Evolutionary conservation across 2,888 invertebrate genomes (phyloP).

Genomic region (Spisula solida): DNA sequence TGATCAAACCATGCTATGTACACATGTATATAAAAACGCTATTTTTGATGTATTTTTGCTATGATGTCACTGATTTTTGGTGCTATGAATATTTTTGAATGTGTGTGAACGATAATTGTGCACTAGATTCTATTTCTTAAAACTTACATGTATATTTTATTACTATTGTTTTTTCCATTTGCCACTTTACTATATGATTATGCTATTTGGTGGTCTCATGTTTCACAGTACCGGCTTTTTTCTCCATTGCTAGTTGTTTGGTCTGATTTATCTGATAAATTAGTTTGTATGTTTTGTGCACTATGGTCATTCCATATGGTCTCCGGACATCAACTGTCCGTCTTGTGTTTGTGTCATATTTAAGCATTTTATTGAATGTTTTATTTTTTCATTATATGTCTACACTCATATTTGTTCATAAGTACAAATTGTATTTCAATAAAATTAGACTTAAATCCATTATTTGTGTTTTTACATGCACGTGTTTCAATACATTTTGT

Average conservation of each 20-base stretch:
- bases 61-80: conserved; percentile 38
- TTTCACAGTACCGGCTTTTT: neutral
- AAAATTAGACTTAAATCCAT: neutral
- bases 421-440: conserved; percentile 4
- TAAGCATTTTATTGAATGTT: neutral
- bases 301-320: neutral
- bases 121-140: conserved; percentile 8
- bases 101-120: neutral
- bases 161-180: neutral
- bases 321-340: neutral
- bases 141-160: conserved; percentile 13
- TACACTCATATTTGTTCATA: neutral
- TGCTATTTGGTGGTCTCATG: neutral
- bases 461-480: neutral
- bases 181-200: neutral
- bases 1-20: conserved; percentile 17
- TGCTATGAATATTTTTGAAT: conserved; percentile 24
- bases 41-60: conserved; percentile 28
- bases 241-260: neutral
- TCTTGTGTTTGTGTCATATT: neutral
- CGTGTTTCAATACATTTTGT: neutral
- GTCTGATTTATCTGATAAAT: neutral
- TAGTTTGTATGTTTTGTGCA: neutral
- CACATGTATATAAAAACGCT: neutral
- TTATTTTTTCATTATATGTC: neutral